Evolutionary conservation across 2,797 vertebrate species (phyloP), one percentile per base, ranked within the genome.

Genomic region (Myripristis jacobus): DNA sequence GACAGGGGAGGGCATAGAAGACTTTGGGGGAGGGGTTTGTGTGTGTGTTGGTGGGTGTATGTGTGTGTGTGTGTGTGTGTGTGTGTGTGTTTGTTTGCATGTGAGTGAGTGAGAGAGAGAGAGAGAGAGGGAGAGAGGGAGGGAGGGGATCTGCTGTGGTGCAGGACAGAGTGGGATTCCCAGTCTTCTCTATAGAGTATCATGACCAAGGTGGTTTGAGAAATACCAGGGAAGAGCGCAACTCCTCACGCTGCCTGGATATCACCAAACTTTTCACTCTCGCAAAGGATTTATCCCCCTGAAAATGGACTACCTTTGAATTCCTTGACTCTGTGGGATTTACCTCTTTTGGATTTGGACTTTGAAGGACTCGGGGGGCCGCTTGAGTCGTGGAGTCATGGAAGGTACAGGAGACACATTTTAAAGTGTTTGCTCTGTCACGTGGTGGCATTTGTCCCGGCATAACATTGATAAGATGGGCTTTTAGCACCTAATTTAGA

Each of bases 1-100:
- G 94, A 96, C 93, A 93, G 94, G 94, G 95, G 94, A 95, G 95
- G 94, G 94, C 93, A 91, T 79, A 87, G 78, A 87, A 91, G 79
- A 92, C 92, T 75, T 74, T 78, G 73, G 79, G 87, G 90, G 88
- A 92, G 91, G 88, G 89, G 92, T 80, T 70, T 77, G 29, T 85
- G 16, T 75, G 71, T 70, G 60, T 76, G 34, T 48, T 65, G 51
- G 67, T 57, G 66, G 48, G 61, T 29, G 73, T 65, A 82, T 47
- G 70, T 59, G 52, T 51, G 78, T 68, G 77, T 69, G 73, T 73
- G 77, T 56, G 70, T 75, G 83, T 60, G 69, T 44, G n/a, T n/a
- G n/a, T 62, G 72, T 78, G 85, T 84, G 73, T 88, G 82, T 87
- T 80, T 92, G 89, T 87, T 84, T 90, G 87, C 74, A 77, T 81